These are phyloP conservation scores for Hemistola chrysoprasaria DNA, from an alignment of 2,888 invertebrate species.

Conservation along the genomic window DNA sequence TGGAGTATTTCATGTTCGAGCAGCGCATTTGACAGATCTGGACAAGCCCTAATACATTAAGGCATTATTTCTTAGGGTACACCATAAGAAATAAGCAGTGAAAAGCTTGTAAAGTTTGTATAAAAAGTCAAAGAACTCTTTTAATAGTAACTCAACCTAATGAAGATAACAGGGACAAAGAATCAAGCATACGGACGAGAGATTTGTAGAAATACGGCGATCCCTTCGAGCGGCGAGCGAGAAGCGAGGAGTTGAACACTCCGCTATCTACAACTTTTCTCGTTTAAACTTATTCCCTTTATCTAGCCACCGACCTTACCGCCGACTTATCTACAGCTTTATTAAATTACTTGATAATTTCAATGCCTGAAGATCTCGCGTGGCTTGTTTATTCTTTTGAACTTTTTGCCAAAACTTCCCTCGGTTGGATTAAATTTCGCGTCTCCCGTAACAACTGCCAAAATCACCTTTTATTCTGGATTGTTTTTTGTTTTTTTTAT, in stretches of 20 bases:
- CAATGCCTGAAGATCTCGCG: constrained; percentile 53
- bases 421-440: constrained; percentile 29
- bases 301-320: constrained; percentile 48
- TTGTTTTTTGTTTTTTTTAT: not conserved
- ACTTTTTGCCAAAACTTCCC: constrained; percentile 31
- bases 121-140: too few relatives aligned
- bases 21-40: too few relatives aligned
- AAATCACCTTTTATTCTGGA: constrained; percentile 6
- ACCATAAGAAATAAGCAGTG: too few relatives aligned
- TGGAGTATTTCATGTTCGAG: too few relatives aligned
- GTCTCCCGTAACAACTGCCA: constrained; percentile 14
- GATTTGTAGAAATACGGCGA: not conserved
- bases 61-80: too few relatives aligned
- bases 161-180: not conserved
- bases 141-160: too few relatives aligned
- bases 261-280: constrained; percentile 64
- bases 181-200: not conserved
- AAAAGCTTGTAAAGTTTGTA: too few relatives aligned
- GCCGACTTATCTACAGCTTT: constrained; percentile 64
- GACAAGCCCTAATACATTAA: too few relatives aligned
- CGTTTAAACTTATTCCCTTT: constrained; percentile 76
- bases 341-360: constrained; percentile 77
- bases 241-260: constrained; percentile 9
- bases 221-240: not conserved
- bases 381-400: constrained; percentile 57